Percentiles rank a stretch among this genome's conserved stretches.
Evolutionary conservation across 2,113 vertebrate genomes (phyloP).

Genomic region (Osmerus mordax): DNA sequence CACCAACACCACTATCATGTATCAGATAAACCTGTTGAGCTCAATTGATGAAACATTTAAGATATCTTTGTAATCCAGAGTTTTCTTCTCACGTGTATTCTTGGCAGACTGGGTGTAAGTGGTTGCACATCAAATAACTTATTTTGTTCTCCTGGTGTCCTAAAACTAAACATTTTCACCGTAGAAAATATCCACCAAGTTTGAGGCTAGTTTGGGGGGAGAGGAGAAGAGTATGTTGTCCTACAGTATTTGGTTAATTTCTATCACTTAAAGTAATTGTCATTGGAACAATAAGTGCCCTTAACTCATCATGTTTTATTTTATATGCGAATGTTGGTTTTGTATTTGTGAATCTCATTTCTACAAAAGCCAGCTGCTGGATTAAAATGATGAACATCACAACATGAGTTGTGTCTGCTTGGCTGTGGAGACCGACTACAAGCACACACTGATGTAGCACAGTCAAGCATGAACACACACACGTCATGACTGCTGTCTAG

Average conservation of each 20-base stretch:
- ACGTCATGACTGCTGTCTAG: no score
- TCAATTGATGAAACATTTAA: no score
- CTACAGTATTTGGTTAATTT: conserved; percentile 25
- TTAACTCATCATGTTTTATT: conserved; percentile 44
- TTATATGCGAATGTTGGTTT: conserved; percentile 62
- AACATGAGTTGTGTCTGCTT: conserved; percentile 20
- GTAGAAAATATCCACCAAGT: conserved; percentile 52
- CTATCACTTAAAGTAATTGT: conserved; percentile 20
- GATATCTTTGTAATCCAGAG: no score
- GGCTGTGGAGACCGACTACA: no score
- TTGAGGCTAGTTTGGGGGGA: not conserved
- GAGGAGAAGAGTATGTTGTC: conserved; percentile 9
- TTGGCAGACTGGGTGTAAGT: not conserved
- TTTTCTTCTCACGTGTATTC: not conserved
- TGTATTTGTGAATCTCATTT: conserved; percentile 61
- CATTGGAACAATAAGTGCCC: conserved; percentile 53
- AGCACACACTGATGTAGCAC: no score
- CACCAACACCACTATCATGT: no score
- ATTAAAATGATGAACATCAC: conserved; percentile 63
- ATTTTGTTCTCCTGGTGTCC: conserved; percentile 44
- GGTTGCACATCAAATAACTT: not conserved
- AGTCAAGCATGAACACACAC: no score
- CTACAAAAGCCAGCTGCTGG: conserved; percentile 69
- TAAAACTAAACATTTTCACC: conserved; percentile 22
- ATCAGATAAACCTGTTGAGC: no score